phyloP scores from a whole-genome alignment of 1,140 invertebrate species.

The Rhizoglyphus robini region DNA sequence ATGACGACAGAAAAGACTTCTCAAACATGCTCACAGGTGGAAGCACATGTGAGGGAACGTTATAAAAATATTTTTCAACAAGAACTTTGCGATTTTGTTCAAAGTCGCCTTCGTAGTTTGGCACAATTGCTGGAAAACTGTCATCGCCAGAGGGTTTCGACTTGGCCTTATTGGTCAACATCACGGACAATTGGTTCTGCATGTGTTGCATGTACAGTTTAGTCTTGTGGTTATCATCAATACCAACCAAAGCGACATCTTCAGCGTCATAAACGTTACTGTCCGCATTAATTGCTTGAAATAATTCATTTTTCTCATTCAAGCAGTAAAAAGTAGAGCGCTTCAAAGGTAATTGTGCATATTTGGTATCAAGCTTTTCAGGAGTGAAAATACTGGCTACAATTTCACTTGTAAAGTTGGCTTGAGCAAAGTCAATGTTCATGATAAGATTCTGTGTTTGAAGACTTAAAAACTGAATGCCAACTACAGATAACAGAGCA shows the following conservation, averaged over 20 bases:
- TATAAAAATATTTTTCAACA: conserved; percentile 21
- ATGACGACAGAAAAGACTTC: conserved; percentile 12
- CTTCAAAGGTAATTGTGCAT: neutral
- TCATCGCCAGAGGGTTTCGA: neutral
- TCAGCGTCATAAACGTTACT: neutral
- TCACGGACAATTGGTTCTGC: neutral
- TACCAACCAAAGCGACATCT: too few relatives aligned
- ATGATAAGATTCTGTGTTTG: neutral
- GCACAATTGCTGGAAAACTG: neutral
- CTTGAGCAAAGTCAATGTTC: neutral
- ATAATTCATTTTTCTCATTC: conserved; percentile 1
- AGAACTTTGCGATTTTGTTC: conserved; percentile 1
- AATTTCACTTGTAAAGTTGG: neutral
- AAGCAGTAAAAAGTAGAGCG: conserved; percentile 5
- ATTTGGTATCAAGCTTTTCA: neutral
- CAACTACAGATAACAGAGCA: neutral
- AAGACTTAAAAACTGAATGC: neutral
- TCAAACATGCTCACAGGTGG: conserved; percentile 13
- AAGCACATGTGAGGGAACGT: conserved; percentile 23
- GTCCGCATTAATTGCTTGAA: neutral
- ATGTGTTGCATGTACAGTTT: neutral
- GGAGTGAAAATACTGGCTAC: neutral
- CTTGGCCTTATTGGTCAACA: neutral
- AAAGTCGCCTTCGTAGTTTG: neutral
- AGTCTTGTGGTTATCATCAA: neutral